Evolutionary conservation across 2,888 invertebrate genomes (phyloP).

Genomic region (Chrysolina haemoptera): DNA sequence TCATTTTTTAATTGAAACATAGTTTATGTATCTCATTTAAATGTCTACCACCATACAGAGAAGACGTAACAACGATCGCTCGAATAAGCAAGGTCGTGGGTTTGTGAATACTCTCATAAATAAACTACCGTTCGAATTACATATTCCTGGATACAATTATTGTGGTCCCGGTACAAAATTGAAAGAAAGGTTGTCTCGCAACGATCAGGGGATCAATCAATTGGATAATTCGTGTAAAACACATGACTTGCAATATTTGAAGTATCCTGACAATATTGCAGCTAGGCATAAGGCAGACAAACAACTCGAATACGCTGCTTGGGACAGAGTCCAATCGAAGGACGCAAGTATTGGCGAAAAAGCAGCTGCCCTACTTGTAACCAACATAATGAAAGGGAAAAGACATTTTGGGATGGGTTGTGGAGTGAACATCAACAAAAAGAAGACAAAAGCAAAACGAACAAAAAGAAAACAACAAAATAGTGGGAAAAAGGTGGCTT

Average conservation of each 20-base stretch:
- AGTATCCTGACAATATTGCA: neutral
- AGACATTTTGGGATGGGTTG: neutral
- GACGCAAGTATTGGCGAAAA: neutral
- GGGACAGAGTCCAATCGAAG: neutral
- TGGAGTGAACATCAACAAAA: neutral
- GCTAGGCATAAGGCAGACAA: neutral
- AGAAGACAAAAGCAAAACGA: neutral
- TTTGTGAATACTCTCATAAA: slow-evolving; percentile 26
- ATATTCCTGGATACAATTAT: slow-evolving; percentile 18
- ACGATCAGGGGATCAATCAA: neutral
- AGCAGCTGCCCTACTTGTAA: neutral
- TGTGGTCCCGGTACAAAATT: neutral
- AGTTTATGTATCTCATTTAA: too few species aligned
- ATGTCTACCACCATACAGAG: too few species aligned
- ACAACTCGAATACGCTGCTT: neutral
- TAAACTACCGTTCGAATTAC: slow-evolving; percentile 34
- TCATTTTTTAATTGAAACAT: too few species aligned
- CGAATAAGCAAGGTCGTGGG: neutral
- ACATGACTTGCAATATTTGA: neutral
- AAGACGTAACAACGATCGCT: neutral
- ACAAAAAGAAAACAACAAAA: neutral
- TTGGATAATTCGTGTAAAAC: neutral
- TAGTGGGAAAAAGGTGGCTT: neutral
- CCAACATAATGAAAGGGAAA: neutral
- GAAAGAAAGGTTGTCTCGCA: neutral